phyloP scores from a whole-genome alignment of 1,140 invertebrate species.

The Rhyzopertha dominica region DNA sequence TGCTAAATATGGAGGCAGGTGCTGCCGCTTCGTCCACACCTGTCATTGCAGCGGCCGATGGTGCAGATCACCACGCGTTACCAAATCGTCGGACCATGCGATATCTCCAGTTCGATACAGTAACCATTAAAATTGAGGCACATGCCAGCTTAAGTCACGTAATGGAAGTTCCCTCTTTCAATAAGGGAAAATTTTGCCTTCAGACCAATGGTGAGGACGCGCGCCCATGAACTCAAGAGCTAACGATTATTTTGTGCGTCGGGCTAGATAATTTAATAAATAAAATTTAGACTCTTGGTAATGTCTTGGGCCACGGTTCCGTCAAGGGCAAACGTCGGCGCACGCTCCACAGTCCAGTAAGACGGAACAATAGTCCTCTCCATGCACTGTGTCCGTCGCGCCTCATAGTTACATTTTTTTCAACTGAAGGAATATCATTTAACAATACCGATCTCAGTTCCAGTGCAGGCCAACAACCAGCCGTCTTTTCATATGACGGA shows the following conservation, averaged over 20 bases:
- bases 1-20: constrained; percentile 20
- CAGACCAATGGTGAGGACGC: too few species aligned
- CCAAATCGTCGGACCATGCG: constrained; percentile 17
- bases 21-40: constrained; percentile 18
- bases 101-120: constrained; percentile 10
- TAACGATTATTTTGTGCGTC: too few species aligned
- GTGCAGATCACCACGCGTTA: constrained; percentile 19
- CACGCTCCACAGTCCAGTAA: constrained; percentile 41
- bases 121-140: not conserved
- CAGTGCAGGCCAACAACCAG: too few species aligned
- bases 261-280: too few species aligned
- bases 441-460: too few species aligned
- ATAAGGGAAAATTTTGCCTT: too few species aligned
- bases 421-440: constrained; percentile 26
- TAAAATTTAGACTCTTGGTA: too few species aligned
- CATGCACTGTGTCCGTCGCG: constrained; percentile 39
- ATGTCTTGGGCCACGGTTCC: constrained; percentile 22
- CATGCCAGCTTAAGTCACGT: not conserved
- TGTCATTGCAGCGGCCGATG: constrained; percentile 19
- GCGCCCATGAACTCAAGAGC: too few species aligned
- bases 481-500: too few species aligned
- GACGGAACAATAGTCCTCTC: constrained; percentile 39
- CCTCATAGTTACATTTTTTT: constrained; percentile 31
- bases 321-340: constrained; percentile 34
- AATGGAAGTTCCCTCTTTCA: too few species aligned